Percentiles rank a stretch among this genome's conserved stretches.
These are phyloP conservation scores for Lymantria monacha DNA, from an alignment of 2,888 invertebrate genomes.

Conservation along the genomic window DNA sequence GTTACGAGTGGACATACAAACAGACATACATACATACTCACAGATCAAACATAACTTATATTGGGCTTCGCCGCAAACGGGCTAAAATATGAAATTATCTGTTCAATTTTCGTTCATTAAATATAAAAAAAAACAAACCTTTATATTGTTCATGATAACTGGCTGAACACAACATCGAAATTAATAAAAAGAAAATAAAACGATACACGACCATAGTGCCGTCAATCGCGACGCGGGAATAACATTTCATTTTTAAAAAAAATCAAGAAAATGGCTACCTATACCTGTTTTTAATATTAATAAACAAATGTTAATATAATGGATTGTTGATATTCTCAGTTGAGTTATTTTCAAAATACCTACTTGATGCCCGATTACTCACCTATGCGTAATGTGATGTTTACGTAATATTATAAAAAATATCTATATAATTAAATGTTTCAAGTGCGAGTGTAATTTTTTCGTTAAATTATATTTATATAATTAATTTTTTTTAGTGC, in stretches of 20 bases:
- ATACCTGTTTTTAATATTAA: constrained; percentile 3
- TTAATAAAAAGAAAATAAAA: constrained; percentile 20
- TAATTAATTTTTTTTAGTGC: no score
- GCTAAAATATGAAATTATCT: no score
- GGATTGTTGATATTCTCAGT: constrained; percentile 18
- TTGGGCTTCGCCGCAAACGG: no score
- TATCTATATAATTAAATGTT: no score
- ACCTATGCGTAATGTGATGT: not conserved
- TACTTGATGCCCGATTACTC: constrained; percentile 5
- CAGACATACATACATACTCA: no score
- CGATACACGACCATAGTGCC: constrained; percentile 7
- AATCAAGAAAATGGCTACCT: constrained; percentile 7
- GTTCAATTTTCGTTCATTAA: not conserved
- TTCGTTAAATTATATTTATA: no score
- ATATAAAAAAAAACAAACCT: constrained; percentile 39
- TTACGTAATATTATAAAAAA: not conserved
- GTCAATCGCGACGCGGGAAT: not conserved
- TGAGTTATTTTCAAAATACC: constrained; percentile 29
- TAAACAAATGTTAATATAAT: constrained; percentile 11
- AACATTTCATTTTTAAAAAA: constrained; percentile 4
- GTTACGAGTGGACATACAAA: no score
- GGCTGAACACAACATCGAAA: constrained; percentile 37
- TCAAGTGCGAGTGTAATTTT: no score
- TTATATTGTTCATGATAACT: constrained; percentile 69
- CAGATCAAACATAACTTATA: no score